Evolutionary conservation across 2,888 invertebrate genomes (phyloP).

Genomic region (Agrilus mali): DNA sequence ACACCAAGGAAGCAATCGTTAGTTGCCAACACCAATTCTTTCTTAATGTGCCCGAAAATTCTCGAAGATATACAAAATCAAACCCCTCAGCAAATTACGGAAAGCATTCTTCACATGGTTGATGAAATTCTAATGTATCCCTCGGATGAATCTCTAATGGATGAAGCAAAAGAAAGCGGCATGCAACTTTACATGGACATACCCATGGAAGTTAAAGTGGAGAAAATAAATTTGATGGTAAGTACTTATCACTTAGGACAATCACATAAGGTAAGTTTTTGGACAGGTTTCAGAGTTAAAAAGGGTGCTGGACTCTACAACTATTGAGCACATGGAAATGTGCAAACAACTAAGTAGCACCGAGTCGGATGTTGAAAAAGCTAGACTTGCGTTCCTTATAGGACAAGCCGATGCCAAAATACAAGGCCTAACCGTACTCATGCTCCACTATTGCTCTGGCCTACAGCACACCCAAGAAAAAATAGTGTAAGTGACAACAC

Average conservation of each 20-base stretch:
- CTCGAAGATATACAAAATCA: conserved; percentile 29
- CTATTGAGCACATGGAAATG: conserved; percentile 42
- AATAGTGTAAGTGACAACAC: conserved; percentile 22
- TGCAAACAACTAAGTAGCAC: conserved; percentile 34
- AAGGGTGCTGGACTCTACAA: conserved; percentile 60
- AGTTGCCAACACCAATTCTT: conserved; percentile 43
- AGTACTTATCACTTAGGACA: conserved; percentile 18
- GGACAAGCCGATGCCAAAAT: conserved; percentile 72
- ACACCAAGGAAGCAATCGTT: conserved; percentile 60
- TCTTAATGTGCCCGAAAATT: conserved; percentile 37
- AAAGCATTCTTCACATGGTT: conserved; percentile 34
- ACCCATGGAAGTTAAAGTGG: conserved; percentile 52
- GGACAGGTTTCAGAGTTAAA: conserved; percentile 61
- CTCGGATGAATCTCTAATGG: conserved; percentile 71
- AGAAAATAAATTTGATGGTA: conserved; percentile 80
- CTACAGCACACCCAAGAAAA: conserved; percentile 59
- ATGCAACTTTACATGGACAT: conserved; percentile 65
- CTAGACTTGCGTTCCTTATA: conserved; percentile 35
- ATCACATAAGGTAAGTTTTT: conserved; percentile 9
- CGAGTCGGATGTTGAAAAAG: conserved; percentile 33
- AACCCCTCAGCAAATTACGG: conserved; percentile 32
- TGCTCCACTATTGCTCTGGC: conserved; percentile 91
- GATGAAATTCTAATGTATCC: conserved; percentile 43
- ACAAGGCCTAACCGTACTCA: conserved; percentile 80
- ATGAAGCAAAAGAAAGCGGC: conserved; percentile 78